Evolutionary conservation across 1,140 invertebrate genomes (phyloP), one percentile per base, ranked within the genome.

Genomic region (Diorhabda carinulata): DNA sequence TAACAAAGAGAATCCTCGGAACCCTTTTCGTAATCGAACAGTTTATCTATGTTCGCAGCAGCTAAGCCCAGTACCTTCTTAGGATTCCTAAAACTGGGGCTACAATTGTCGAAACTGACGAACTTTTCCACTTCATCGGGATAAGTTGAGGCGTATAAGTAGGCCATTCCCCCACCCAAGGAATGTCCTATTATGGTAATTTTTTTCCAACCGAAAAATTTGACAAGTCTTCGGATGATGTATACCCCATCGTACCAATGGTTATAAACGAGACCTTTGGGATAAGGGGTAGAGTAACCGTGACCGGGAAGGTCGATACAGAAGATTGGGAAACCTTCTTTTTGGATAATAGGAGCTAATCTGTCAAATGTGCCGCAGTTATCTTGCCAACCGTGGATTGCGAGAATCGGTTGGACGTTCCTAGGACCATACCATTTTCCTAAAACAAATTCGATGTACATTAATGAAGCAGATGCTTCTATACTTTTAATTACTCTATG

Each of bases 371-470:
- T 91, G n/a, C 92, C 92, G 61, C 90, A 89, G 79, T 96, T 96
- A 79, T 96, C 93, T 82, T 94, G 90, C 88, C 93, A 95, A 59
- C 94, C 94, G 78, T 96, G 94, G 41, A 95, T 84, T 7, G 90
- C 91, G 47, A 96, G 81, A 70, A 93, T 86, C 5, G 91, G 91
- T 75, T 92, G 89, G 66, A 85, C 83, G 70, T 87, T 82, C 69
- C 81, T 83, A 3, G 87, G 84, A 8, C 92, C 92, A 91, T 91
- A 93, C 90, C 90, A 92, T 85, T 90, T 90, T 67, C 86, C 87
- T 89, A 76, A 67, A 82, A 68, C 74, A 62, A 70, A 57, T 7
- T 61, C 43, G 7, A 59, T 10, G 64, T 66, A 25, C 25, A 25
- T 25, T 25, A 25, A 25, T 25, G 25, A 25, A 25, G 25, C 25